These are phyloP conservation scores for Mycetomoellerius zeteki DNA, from an alignment of 1,140 invertebrate genomes.

Conservation along the genomic window DNA sequence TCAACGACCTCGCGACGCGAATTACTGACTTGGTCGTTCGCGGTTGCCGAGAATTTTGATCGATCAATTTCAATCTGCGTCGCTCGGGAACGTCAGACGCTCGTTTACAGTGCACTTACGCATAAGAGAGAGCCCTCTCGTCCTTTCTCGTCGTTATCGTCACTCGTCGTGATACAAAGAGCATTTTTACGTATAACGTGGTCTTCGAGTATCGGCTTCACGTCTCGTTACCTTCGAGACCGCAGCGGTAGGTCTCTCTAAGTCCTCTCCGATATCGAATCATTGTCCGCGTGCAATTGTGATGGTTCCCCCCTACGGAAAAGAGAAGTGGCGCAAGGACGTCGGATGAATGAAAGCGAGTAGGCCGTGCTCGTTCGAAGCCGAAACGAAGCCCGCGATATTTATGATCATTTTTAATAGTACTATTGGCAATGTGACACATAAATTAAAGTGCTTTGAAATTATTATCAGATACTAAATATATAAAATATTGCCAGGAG, in stretches of 20 bases:
- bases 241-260: conserved; percentile 6
- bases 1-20: conserved; percentile 76
- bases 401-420: conserved; percentile 38
- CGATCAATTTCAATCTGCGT: conserved; percentile 74
- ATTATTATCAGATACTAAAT: background rate
- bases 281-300: conserved; percentile 69
- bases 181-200: background rate
- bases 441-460: conserved; percentile 10
- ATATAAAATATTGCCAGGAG: background rate
- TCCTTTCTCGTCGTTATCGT: background rate
- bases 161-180: background rate
- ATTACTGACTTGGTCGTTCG: conserved; percentile 74
- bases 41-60: conserved; percentile 70
- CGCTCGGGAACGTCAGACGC: conserved; percentile 34
- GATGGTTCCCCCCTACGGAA: conserved; percentile 52
- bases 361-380: conserved; percentile 24
- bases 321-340: conserved; percentile 75
- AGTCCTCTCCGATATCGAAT: conserved; percentile 53
- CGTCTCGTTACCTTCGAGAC: conserved; percentile 50
- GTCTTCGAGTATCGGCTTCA: conserved; percentile 1
- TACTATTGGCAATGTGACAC: background rate
- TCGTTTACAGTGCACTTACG: conserved; percentile 40
- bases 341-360: conserved; percentile 69
- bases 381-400: conserved; percentile 52
- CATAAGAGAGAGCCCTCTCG: background rate